Percentiles rank a stretch among this genome's conserved stretches.
Evolutionary conservation across 2,113 vertebrate genomes (phyloP).

Genomic region (Atlantisia rogersi): DNA sequence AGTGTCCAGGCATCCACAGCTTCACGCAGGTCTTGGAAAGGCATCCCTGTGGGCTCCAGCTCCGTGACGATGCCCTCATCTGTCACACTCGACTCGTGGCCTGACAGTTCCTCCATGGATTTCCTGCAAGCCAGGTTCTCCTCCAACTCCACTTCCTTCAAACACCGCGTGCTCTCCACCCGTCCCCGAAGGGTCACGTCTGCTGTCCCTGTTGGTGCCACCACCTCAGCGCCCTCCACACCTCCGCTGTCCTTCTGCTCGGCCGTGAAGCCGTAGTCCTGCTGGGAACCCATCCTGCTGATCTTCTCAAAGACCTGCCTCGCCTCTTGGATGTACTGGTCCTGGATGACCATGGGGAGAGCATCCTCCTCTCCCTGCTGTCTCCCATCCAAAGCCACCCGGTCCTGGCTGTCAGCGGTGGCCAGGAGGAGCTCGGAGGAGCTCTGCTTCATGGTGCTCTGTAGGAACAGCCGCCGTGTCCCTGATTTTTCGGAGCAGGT

Average conservation of each 20-base stretch:
- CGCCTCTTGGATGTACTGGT: slow-evolving; percentile 92
- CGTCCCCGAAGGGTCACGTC: neutral
- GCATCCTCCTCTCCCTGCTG: slow-evolving; percentile 72
- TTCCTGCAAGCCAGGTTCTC: slow-evolving; percentile 76
- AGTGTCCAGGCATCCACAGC: slow-evolving; percentile 80
- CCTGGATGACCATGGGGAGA: slow-evolving; percentile 83
- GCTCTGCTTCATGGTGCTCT: slow-evolving; percentile 83
- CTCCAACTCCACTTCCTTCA: slow-evolving; percentile 71
- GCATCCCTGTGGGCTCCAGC: slow-evolving; percentile 76
- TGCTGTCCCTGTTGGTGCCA: neutral
- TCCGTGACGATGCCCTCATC: slow-evolving; percentile 98
- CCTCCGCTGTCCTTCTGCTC: slow-evolving; percentile 78
- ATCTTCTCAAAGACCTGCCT: slow-evolving; percentile 95
- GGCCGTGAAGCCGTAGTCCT: slow-evolving; percentile 40
- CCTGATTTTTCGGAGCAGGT: slow-evolving; percentile 88
- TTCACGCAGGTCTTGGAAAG: slow-evolving; percentile 76
- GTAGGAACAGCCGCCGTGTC: slow-evolving; percentile 52
- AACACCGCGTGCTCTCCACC: slow-evolving; percentile 17
- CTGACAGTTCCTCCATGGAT: slow-evolving; percentile 88
- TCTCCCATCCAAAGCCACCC: slow-evolving; percentile 60
- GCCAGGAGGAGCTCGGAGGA: slow-evolving; percentile 89
- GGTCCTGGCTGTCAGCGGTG: slow-evolving; percentile 58
- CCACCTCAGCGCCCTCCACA: slow-evolving; percentile 32
- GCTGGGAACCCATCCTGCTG: slow-evolving; percentile 88
- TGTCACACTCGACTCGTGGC: slow-evolving; percentile 90